phyloP scores from a whole-genome alignment of 2,888 invertebrate species.

The Athalia circularis region DNA sequence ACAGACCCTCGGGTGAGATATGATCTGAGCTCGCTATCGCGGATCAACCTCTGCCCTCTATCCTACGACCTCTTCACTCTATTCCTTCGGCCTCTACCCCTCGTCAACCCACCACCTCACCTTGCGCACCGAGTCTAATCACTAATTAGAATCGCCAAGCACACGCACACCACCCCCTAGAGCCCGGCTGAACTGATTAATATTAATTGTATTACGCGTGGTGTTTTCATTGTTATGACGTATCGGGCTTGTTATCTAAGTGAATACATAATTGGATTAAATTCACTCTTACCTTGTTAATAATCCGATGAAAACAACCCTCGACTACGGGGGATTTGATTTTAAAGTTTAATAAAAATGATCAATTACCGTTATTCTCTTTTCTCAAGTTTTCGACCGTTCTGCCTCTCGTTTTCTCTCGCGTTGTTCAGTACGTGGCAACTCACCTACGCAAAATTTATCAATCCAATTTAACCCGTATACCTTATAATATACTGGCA shows the following conservation, averaged over 20 bases:
- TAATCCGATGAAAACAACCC: background rate
- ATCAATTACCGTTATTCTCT: too few relatives aligned
- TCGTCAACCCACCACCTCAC: slow-evolving; percentile 49
- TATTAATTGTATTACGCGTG: slow-evolving; percentile 63
- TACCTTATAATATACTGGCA: background rate
- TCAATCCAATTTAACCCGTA: too few relatives aligned
- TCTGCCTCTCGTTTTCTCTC: too few relatives aligned
- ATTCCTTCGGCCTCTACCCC: slow-evolving; percentile 36
- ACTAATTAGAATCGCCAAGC: slow-evolving; percentile 66
- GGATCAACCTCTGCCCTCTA: slow-evolving; percentile 59
- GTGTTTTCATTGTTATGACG: slow-evolving; percentile 53
- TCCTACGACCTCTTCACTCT: too few relatives aligned
- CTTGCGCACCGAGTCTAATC: slow-evolving; percentile 56
- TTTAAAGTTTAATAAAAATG: too few relatives aligned
- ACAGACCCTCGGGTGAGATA: slow-evolving; percentile 42
- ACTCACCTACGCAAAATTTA: too few relatives aligned
- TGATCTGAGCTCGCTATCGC: slow-evolving; percentile 56
- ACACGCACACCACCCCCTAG: slow-evolving; percentile 52
- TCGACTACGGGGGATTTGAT: too few relatives aligned
- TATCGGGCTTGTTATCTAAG: slow-evolving; percentile 63
- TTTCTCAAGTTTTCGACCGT: too few relatives aligned
- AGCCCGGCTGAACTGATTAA: slow-evolving; percentile 57
- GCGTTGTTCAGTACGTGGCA: too few relatives aligned
- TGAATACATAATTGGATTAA: slow-evolving; percentile 61
- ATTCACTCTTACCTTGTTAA: slow-evolving; percentile 30